Conservation (phyloP, 2,888 invertebrate genomes). For the Pedicia rivosa region DNA sequence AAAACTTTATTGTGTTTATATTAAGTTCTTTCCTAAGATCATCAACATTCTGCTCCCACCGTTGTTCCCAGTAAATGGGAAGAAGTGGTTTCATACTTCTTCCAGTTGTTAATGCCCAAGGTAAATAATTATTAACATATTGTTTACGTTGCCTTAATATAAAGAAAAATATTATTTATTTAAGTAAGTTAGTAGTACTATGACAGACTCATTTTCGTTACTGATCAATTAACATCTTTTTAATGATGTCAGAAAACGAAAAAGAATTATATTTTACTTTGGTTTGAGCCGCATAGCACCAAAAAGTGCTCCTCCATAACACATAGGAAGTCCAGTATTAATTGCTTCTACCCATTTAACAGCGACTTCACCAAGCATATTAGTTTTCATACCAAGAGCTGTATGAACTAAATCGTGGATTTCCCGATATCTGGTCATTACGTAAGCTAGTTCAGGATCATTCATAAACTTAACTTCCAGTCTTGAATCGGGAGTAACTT, state of each 20-base stretch:
- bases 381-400: constrained; percentile 81
- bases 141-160: constrained; percentile 45
- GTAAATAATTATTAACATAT: constrained; percentile 61
- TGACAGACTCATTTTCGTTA: too few relatives aligned
- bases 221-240: too few relatives aligned
- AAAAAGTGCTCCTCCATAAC: constrained; percentile 80
- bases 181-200: constrained; percentile 73
- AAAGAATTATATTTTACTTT: constrained; percentile 36
- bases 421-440: constrained; percentile 95
- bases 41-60: constrained; percentile 76
- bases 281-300: constrained; percentile 76
- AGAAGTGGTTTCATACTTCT: constrained; percentile 60
- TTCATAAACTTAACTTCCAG: constrained; percentile 81
- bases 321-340: constrained; percentile 93
- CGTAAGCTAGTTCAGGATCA: constrained; percentile 76
- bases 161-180: constrained; percentile 37
- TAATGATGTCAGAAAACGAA: constrained; percentile 8
- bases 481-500: constrained; percentile 86
- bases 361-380: constrained; percentile 81
- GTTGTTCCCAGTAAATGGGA: constrained; percentile 80
- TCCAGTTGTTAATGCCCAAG: constrained; percentile 75
- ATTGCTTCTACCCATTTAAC: constrained; percentile 98
- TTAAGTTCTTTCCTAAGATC: constrained; percentile 71
- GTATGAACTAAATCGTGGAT: constrained; percentile 93
- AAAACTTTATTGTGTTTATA: constrained; percentile 40